phyloP scores from a whole-genome alignment of 2,888 invertebrate species.

The Rhimphoctona megacephalus region DNA sequence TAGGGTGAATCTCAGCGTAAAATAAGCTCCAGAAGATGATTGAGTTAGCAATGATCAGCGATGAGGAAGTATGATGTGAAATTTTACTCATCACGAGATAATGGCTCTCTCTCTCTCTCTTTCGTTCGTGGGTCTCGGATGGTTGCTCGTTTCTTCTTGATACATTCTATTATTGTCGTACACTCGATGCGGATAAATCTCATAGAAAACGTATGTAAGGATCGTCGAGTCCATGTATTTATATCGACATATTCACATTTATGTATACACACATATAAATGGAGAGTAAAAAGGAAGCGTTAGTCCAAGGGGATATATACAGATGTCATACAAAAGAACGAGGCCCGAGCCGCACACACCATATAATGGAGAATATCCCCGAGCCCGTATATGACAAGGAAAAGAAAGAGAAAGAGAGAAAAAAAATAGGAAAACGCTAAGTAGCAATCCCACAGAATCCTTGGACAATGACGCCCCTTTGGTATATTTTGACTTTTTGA shows the following conservation, averaged over 20 bases:
- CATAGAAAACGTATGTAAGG: constrained; percentile 67
- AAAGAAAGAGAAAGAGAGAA: constrained; percentile 67
- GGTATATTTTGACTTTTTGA: constrained; percentile 85
- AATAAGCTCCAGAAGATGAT: constrained; percentile 43
- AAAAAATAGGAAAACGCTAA: constrained; percentile 81
- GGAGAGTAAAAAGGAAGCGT: constrained; percentile 44
- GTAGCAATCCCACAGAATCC: constrained; percentile 84
- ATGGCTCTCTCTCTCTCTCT: background rate
- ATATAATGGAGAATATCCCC: constrained; percentile 79
- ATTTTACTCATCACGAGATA: constrained; percentile 41
- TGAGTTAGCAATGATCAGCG: constrained; percentile 57
- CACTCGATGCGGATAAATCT: constrained; percentile 56
- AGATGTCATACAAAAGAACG: constrained; percentile 83
- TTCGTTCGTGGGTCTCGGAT: constrained; percentile 56
- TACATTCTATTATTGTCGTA: constrained; percentile 40
- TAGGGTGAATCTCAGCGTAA: background rate
- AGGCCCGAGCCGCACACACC: constrained; percentile 68
- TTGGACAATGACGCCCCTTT: constrained; percentile 81
- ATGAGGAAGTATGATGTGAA: constrained; percentile 41
- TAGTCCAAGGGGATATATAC: constrained; percentile 75
- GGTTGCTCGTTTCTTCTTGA: constrained; percentile 52
- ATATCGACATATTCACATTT: constrained; percentile 20
- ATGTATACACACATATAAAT: constrained; percentile 14
- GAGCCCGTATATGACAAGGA: constrained; percentile 25
- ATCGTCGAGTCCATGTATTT: constrained; percentile 36